These are phyloP conservation scores for Mythimna impura DNA, from an alignment of 2,888 invertebrate genomes.

Conservation along the genomic window DNA sequence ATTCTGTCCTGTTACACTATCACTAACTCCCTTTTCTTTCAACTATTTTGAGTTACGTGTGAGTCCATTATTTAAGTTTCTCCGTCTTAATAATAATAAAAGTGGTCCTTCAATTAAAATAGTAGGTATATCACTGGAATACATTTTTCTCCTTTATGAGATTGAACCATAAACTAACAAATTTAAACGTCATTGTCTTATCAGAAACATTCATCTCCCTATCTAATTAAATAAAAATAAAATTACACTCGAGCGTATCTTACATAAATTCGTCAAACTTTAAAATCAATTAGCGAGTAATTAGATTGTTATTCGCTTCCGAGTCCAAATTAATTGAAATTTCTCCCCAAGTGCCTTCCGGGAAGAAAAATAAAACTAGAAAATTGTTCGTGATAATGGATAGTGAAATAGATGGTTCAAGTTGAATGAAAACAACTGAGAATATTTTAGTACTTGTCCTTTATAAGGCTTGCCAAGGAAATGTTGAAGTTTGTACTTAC, in stretches of 20 bases:
- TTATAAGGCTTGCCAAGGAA: constrained; percentile 9
- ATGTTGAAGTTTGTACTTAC: not conserved
- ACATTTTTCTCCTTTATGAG: too few species aligned
- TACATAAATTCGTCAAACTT: constrained; percentile 57
- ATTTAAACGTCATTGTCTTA: not conserved
- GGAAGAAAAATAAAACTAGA: constrained; percentile 42
- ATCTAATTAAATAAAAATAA: constrained; percentile 25
- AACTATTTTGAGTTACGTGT: too few species aligned
- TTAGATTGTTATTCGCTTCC: constrained; percentile 50
- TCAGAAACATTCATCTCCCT: not conserved
- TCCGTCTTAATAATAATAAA: too few species aligned
- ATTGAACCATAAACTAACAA: too few species aligned
- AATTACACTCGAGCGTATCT: constrained; percentile 32
- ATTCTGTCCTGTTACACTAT: too few species aligned
- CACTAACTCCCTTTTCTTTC: too few species aligned
- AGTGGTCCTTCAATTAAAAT: too few species aligned
- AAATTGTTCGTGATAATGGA: constrained; percentile 24
- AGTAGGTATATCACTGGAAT: too few species aligned
- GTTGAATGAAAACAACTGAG: constrained; percentile 30
- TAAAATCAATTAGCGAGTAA: constrained; percentile 61
- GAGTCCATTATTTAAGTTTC: too few species aligned
- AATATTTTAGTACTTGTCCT: constrained; percentile 6
- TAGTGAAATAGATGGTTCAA: constrained; percentile 11
- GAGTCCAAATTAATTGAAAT: constrained; percentile 64
- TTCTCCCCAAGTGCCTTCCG: constrained; percentile 32